Evolutionary conservation across 2,113 vertebrate genomes (phyloP), one percentile per base, ranked within the genome.

Genomic region (Haplochromis vanheusdeni): DNA sequence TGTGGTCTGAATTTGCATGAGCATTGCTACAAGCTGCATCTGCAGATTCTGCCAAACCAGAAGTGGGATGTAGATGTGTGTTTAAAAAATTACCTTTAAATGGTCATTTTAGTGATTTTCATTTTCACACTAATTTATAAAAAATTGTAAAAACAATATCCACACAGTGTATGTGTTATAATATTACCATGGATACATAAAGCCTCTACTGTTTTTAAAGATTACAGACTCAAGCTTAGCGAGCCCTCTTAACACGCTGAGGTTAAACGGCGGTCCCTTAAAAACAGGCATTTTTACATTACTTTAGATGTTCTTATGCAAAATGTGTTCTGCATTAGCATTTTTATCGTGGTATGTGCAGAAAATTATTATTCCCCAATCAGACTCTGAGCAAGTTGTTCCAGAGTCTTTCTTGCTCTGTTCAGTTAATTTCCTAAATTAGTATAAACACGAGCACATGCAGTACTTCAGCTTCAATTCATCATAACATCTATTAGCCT

Each of bases 201-300:
- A 73, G 21, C 21, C 68, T 73, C 68, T 73, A 45, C 13, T 73
- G 37, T 73, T 73, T 73, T 73, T 73, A 73, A 42, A 17, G 21
- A 73, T 73, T 73, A 45, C 21, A 73, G 65, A 23, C 37, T 23
- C 65, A 73, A 45, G 40, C 68, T 17, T 47, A 28, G 40, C 4
- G 2, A 47, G 68, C 40, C 9, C 2, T 26, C 16, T 49, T 47
- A 49, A 47, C 42, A 49, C 0, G 0, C 0, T 28, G 23, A 47
- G 42, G 23, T 26, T 75, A 49, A 70, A 49, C 1, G 4, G 9
- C 14, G 3, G 9, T 28, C 23, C 26, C 23, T 28, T 47, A 17
- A 26, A 45, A 47, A 28, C 40, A 47, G 0, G 21, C 14, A 47
- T 75, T 47, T 75, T 26, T 28, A 28, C n/a, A 33, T 52, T 31